phyloP scores from a whole-genome alignment of 2,888 invertebrate genomes.

The Macrosoma leucophasiata region DNA sequence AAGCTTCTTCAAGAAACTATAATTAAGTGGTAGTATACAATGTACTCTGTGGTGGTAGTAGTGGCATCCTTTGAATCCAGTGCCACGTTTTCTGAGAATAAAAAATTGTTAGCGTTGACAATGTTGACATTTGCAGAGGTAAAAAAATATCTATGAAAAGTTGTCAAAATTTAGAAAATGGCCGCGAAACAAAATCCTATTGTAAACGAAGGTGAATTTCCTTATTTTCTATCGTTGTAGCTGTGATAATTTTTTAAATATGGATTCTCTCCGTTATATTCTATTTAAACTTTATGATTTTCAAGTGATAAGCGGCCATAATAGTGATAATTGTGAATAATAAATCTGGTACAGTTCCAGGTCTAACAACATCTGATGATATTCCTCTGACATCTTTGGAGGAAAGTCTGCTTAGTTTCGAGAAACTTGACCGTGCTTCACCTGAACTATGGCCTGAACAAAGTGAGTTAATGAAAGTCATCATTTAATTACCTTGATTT shows the following conservation, averaged over 20 bases:
- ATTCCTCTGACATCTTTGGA: slow-evolving; percentile 75
- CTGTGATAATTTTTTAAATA: no score
- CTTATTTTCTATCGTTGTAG: no score
- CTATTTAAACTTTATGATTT: no score
- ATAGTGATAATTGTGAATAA: not conserved
- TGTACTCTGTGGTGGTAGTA: no score
- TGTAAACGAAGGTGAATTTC: slow-evolving; percentile 75
- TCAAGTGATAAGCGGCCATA: no score
- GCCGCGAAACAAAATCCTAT: slow-evolving; percentile 79
- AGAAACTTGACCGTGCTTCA: slow-evolving; percentile 94
- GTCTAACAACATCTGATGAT: slow-evolving; percentile 60
- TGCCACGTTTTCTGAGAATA: no score
- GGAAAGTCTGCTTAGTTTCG: slow-evolving; percentile 88
- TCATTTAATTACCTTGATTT: slow-evolving; percentile 11
- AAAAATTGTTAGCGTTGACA: no score
- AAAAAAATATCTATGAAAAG: not conserved
- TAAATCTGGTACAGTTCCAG: slow-evolving; percentile 41
- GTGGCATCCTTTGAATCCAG: no score
- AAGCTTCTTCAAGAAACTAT: no score
- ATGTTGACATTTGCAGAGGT: slow-evolving; percentile 27
- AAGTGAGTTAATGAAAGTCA: slow-evolving; percentile 77
- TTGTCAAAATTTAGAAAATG: slow-evolving; percentile 71
- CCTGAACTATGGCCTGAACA: slow-evolving; percentile 98
- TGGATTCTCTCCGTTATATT: no score
- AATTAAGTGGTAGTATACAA: no score